A percentile compares a stretch with the other conserved stretches of the same genome.
These are phyloP conservation scores for Coturnix japonica DNA, from an alignment of 2,113 vertebrate genomes.

Conservation along the genomic window DNA sequence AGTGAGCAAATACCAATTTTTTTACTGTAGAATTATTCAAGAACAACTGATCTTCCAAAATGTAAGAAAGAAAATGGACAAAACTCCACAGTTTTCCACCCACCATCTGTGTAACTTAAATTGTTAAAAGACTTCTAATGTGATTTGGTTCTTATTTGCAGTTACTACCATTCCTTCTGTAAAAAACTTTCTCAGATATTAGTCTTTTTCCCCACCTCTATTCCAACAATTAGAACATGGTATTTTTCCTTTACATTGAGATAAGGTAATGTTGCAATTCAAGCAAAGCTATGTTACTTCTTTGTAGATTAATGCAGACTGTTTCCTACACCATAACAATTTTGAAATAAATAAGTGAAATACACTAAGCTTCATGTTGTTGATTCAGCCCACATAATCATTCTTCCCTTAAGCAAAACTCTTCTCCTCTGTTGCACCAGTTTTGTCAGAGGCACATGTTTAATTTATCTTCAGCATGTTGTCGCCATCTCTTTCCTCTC, in stretches of 20 bases:
- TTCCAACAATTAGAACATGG: not conserved
- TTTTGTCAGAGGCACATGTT: not conserved
- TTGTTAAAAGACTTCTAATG: not conserved
- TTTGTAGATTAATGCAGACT: not conserved
- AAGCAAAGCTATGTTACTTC: not conserved
- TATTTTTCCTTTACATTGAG: not conserved
- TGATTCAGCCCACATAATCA: not conserved
- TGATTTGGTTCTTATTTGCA: not conserved
- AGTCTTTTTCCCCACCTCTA: not conserved
- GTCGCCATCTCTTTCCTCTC: not conserved
- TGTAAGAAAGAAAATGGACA: not conserved
- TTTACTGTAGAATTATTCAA: conserved; percentile 31
- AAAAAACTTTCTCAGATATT: not conserved
- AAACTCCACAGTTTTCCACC: not conserved
- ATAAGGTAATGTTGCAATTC: not conserved
- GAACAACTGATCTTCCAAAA: not conserved
- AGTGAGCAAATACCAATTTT: conserved; percentile 15
- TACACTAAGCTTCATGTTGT: not conserved
- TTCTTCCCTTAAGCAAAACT: not conserved
- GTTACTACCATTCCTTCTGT: not conserved
- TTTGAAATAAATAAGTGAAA: not conserved
- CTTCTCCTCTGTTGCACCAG: not conserved
- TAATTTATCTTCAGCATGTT: not conserved
- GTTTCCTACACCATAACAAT: not conserved
- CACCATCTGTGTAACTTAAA: not conserved